These are phyloP conservation scores for Corydoras maculifer DNA, from an alignment of 2,113 vertebrate genomes.

Conservation along the genomic window DNA sequence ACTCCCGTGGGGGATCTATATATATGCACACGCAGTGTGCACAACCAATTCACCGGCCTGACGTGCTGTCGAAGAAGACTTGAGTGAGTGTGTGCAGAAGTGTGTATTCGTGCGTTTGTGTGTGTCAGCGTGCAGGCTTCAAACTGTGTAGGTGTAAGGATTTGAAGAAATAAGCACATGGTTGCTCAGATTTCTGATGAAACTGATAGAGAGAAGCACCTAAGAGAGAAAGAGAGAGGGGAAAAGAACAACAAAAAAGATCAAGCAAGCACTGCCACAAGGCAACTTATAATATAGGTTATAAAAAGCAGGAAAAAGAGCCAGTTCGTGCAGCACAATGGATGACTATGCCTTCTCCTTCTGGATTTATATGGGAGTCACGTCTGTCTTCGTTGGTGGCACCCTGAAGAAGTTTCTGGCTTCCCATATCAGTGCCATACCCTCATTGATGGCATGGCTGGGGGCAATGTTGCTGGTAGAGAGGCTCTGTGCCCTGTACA, in stretches of 20 bases:
- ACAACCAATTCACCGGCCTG: slow-evolving; percentile 39
- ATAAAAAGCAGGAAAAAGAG: background rate
- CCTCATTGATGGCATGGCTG: slow-evolving; percentile 60
- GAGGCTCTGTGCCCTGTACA: slow-evolving; percentile 54
- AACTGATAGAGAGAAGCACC: background rate
- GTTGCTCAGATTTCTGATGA: slow-evolving; percentile 35
- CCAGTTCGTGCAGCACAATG: slow-evolving; percentile 45
- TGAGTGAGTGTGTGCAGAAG: slow-evolving; percentile 7
- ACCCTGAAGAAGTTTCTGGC: slow-evolving; percentile 59
- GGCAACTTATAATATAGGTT: background rate
- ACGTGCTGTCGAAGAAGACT: slow-evolving; percentile 29
- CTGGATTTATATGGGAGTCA: slow-evolving; percentile 63
- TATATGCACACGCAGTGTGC: slow-evolving; percentile 48
- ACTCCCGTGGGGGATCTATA: slow-evolving; percentile 54
- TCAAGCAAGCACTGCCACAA: slow-evolving; percentile 9
- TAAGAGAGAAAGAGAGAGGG: slow-evolving; percentile 24
- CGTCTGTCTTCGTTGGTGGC: slow-evolving; percentile 53
- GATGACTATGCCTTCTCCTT: slow-evolving; percentile 59
- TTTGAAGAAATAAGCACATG: slow-evolving; percentile 38
- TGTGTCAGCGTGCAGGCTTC: slow-evolving; percentile 14
- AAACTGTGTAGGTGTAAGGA: slow-evolving; percentile 25
- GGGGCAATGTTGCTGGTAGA: slow-evolving; percentile 61
- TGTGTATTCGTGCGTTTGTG: slow-evolving; percentile 24
- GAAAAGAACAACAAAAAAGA: slow-evolving; percentile 1
- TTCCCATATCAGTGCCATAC: slow-evolving; percentile 51